These are phyloP conservation scores for Corythornis cristatus DNA, from an alignment of 2,113 vertebrate species.

Conservation along the genomic window DNA sequence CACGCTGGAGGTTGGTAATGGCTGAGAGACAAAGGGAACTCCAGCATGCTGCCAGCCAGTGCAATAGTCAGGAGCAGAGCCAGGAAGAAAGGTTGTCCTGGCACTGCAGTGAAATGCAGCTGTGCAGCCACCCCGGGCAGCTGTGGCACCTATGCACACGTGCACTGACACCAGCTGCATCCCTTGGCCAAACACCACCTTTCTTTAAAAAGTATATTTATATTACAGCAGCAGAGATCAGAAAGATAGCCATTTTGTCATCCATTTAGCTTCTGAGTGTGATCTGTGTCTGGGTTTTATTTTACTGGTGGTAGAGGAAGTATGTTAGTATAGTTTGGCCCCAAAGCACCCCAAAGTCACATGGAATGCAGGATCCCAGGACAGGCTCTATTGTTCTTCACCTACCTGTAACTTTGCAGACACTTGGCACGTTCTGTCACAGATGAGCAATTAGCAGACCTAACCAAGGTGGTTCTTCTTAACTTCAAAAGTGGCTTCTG, in stretches of 20 bases:
- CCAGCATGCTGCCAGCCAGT: accelerated
- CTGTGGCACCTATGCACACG: accelerated
- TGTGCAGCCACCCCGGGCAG: neutral
- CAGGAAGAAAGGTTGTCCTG: neutral
- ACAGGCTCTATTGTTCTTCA: neutral
- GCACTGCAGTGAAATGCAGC: accelerated
- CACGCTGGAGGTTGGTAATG: accelerated
- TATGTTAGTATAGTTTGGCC: neutral
- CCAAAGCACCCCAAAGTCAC: accelerated
- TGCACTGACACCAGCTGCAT: neutral
- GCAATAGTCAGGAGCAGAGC: accelerated
- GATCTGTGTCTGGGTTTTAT: neutral
- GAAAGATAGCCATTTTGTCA: neutral
- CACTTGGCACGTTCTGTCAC: neutral
- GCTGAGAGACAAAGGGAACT: neutral
- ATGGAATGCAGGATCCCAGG: neutral
- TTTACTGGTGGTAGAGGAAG: neutral
- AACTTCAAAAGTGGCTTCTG: neutral
- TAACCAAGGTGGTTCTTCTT: neutral
- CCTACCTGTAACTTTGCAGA: neutral
- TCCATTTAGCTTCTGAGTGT: neutral
- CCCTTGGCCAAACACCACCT: neutral
- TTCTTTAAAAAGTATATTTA: neutral
- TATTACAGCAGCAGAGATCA: neutral
- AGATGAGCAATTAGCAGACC: neutral